Evolutionary conservation across 2,888 invertebrate genomes (phyloP).

Genomic region (Plebejus anna): DNA sequence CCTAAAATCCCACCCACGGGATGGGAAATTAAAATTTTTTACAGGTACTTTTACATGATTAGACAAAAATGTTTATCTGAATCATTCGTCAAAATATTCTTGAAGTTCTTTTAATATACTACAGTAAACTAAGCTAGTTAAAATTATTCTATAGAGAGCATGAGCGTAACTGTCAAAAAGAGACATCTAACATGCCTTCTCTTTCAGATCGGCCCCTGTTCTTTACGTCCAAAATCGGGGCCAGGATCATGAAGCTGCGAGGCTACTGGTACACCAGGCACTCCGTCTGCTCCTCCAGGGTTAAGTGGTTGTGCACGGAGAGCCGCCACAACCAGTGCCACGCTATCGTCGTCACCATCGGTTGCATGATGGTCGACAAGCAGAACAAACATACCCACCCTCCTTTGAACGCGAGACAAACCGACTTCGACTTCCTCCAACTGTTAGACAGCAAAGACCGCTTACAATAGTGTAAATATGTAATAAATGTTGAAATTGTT

Average conservation of each 20-base stretch:
- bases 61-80: no score
- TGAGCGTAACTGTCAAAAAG: neutral
- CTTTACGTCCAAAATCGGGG: slow-evolving; percentile 64
- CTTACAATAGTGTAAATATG: slow-evolving; percentile 31
- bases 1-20: no score
- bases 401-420: slow-evolving; percentile 42
- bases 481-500: slow-evolving; percentile 35
- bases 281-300: slow-evolving; percentile 68
- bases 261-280: slow-evolving; percentile 69
- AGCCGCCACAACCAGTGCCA: slow-evolving; percentile 60
- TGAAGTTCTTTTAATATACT: neutral
- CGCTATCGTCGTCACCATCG: slow-evolving; percentile 67
- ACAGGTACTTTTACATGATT: no score
- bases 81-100: neutral
- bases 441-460: slow-evolving; percentile 42
- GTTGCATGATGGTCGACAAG: slow-evolving; percentile 59
- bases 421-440: slow-evolving; percentile 41
- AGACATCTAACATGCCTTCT: slow-evolving; percentile 25
- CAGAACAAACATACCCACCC: slow-evolving; percentile 67
- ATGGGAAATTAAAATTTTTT: no score
- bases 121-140: neutral
- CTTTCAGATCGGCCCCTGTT: slow-evolving; percentile 61
- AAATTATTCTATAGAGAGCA: neutral
- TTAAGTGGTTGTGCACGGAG: slow-evolving; percentile 68
- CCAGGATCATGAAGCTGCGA: slow-evolving; percentile 62